Evolutionary conservation across 2,113 vertebrate species (phyloP), one percentile per base, ranked within the genome.

Genomic region (Pteronura brasiliensis): DNA sequence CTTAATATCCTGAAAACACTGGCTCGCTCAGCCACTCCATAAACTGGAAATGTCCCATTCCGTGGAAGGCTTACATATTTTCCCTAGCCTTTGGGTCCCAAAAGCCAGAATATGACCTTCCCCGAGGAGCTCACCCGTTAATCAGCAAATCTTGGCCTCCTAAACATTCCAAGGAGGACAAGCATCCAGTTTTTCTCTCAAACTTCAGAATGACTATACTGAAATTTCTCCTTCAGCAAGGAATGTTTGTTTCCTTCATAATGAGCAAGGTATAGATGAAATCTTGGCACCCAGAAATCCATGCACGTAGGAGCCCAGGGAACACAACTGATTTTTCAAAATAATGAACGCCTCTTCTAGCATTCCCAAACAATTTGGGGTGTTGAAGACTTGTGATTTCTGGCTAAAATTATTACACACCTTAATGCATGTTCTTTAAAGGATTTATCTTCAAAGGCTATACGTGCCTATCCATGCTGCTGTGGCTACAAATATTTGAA

Each of bases 271-370:
- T 2, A 69, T 27, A 71, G 74, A 89, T 36, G 17, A 82, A 39
- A 80, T 74, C 21, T 90, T 79, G 55, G 59, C 11, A 83, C 18
- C 11, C 20, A 49, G 55, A 83, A 79, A 61, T 71, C 61, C 18
- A 65, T 90, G 57, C 44, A 87, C 42, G 23, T 84, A 81, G 15
- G 18, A 91, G 88, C 18, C 69, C 44, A 71, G 8, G 25, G 39
- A 96, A 93, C 83, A 85, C 86, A 92, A 49, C 20, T 27, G 29
- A 72, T 59, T 82, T 96, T 90, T 31, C 17, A 67, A 93, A 96
- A 84, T n/a, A 79, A 86, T 69, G 44, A 93, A 57, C 44, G 84
- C 0, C 3, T n/a, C 59, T 84, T 95, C 6, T 52, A 47, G 6
- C 65, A 76, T 81, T 52, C 36, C 47, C 42, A 77, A 81, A 93